Base-by-base conservation (phyloP, 1,140 invertebrate genomes). In the Drusus annulatus region DNA sequence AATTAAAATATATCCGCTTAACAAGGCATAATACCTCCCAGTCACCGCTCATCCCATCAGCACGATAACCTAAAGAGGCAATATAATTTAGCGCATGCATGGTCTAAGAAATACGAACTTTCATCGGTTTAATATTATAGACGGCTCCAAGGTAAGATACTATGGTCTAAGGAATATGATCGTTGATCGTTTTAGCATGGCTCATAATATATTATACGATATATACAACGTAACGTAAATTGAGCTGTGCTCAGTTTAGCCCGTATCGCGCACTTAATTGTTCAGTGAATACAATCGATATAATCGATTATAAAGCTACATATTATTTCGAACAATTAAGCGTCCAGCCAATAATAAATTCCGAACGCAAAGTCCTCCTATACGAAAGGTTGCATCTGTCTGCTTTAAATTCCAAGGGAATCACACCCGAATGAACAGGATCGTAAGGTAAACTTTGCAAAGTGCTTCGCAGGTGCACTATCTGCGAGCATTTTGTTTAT, bases 271-370 rank as follows among this genome's bases (percentile, higher is more conserved):
- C 23, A 68, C 63, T 19, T 71, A 21, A 71, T 75, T 28, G 52
- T 31, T 58, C 71, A 75, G 3, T 75, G 71, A 54, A 75, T 54
- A 75, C 51, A 16, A 4, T 15, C 54, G 28, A 56, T 28, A 60
- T 75, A 75, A 75, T 75, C 71, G 71, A 75, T 75, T 75, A 31
- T 19, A 16, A 58, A 58, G 25, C 45, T 60, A 58, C 68, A 13
- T 45, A 45, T 45, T 45, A 45, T 45, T 45, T 13, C 36, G 10
- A 45, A 45, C 36, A 75, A 75, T 75, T 75, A 56, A 56, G 71
- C 58, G 52, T 75, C 71, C 25, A 75, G 23, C 36, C 52, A 75
- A 75, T 52, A 75, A 75, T 75, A 28, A 75, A 58, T 60, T 60
- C 25, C 16, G 52, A 4, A 36, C 25, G 17, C 71, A 45, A 23